Evolutionary conservation across 2,888 invertebrate species (phyloP).

Genomic region (Scotopteryx bipunctaria): DNA sequence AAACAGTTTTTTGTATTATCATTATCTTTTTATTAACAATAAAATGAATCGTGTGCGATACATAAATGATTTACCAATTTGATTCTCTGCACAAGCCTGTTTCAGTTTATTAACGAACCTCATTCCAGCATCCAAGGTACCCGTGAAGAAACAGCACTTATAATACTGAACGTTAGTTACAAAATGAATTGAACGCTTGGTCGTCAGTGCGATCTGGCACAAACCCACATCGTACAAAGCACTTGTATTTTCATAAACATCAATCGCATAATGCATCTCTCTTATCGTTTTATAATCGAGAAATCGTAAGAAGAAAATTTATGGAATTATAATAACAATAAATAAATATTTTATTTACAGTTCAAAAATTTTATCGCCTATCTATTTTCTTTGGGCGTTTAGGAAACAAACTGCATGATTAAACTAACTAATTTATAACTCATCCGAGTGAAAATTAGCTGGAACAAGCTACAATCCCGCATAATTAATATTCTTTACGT

Average conservation of each 20-base stretch:
- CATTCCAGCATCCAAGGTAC: slow-evolving; percentile 49
- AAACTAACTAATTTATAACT: slow-evolving; percentile 47
- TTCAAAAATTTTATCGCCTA: slow-evolving; percentile 76
- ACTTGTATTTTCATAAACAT: slow-evolving; percentile 65
- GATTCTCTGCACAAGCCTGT: slow-evolving; percentile 68
- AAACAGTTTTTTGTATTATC: slow-evolving; percentile 56
- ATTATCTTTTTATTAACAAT: slow-evolving; percentile 83
- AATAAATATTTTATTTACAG: slow-evolving; percentile 83
- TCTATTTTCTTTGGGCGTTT: slow-evolving; percentile 70
- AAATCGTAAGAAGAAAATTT: slow-evolving; percentile 77
- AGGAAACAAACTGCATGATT: slow-evolving; percentile 54
- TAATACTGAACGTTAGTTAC: slow-evolving; percentile 51
- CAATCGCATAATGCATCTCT: slow-evolving; percentile 72
- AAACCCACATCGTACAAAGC: slow-evolving; percentile 69
- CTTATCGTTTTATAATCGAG: slow-evolving; percentile 79
- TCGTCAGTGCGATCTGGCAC: slow-evolving; percentile 30
- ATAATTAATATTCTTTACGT: slow-evolving; percentile 16
- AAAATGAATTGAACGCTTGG: slow-evolving; percentile 57
- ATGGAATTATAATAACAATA: slow-evolving; percentile 80
- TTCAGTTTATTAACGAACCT: slow-evolving; percentile 56
- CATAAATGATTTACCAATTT: slow-evolving; percentile 75
- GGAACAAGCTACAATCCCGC: slow-evolving; percentile 32
- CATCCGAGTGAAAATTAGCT: slow-evolving; percentile 24
- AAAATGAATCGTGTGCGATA: slow-evolving; percentile 80
- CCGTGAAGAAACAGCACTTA: slow-evolving; percentile 53